These are phyloP conservation scores for Aphelocoma californica DNA, from an alignment of 2,797 vertebrate species.

Conservation along the genomic window DNA sequence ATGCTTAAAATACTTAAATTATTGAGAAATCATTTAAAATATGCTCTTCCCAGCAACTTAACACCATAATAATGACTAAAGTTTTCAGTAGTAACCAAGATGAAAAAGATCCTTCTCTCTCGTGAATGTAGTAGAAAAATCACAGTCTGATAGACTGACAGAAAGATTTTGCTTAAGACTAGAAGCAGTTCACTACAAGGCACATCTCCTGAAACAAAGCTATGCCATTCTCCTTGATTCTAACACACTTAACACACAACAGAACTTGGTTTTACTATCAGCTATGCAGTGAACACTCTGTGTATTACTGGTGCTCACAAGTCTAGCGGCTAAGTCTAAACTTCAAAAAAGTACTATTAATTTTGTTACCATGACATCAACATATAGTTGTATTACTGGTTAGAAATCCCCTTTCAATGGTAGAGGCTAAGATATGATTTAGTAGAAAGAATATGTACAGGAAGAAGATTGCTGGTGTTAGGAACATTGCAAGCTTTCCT, in stretches of 20 bases:
- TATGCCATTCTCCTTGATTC: background rate
- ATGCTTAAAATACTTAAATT: background rate
- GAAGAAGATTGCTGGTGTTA: conserved; percentile 1
- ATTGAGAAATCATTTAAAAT: background rate
- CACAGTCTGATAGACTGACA: background rate
- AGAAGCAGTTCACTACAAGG: background rate
- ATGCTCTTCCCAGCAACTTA: background rate
- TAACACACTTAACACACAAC: background rate
- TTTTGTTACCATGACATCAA: background rate
- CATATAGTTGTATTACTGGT: background rate
- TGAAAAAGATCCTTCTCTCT: background rate
- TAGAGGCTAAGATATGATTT: background rate
- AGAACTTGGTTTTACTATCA: background rate
- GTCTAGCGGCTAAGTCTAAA: background rate
- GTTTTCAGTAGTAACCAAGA: background rate
- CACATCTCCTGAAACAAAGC: background rate
- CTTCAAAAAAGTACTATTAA: background rate
- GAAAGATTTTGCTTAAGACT: background rate
- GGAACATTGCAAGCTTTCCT: background rate
- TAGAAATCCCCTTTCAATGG: background rate
- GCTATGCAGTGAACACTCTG: background rate
- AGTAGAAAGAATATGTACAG: background rate
- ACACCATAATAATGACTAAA: background rate
- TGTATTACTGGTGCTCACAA: background rate
- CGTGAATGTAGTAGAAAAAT: background rate